phyloP scores from a whole-genome alignment of 2,888 invertebrate species.

The Drosophila algonquin region DNA sequence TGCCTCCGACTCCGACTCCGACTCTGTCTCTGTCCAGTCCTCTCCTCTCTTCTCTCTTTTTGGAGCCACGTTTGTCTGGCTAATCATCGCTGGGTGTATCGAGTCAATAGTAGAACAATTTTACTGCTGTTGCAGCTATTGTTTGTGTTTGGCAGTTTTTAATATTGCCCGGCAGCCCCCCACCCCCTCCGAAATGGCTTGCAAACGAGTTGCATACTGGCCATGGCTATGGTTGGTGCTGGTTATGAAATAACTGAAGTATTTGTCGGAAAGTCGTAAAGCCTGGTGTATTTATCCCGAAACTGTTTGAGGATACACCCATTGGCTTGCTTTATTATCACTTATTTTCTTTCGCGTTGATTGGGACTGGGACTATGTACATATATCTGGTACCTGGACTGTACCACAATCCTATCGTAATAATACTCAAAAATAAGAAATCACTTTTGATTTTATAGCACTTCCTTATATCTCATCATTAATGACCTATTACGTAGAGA shows the following conservation, averaged over 20 bases:
- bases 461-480: neutral
- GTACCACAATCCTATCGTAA: no score
- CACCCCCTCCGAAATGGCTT: neutral
- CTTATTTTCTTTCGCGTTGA: neutral
- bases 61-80: neutral
- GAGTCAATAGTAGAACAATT: neutral
- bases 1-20: neutral
- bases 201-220: slow-evolving; percentile 12
- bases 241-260: slow-evolving; percentile 20
- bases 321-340: slow-evolving; percentile 2
- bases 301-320: neutral
- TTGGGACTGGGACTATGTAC: neutral
- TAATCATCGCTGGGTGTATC: neutral
- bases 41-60: no score
- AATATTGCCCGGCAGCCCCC: slow-evolving; percentile 4
- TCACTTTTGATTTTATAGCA: neutral
- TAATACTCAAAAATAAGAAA: neutral
- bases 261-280: neutral
- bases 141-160: slow-evolving; percentile 1
- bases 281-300: slow-evolving; percentile 11
- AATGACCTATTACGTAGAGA: neutral
- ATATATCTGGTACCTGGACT: no score
- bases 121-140: slow-evolving; percentile 8
- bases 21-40: neutral
- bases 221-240: neutral